Evolutionary conservation across 2,888 invertebrate species (phyloP).

Genomic region (Graphium colonna): DNA sequence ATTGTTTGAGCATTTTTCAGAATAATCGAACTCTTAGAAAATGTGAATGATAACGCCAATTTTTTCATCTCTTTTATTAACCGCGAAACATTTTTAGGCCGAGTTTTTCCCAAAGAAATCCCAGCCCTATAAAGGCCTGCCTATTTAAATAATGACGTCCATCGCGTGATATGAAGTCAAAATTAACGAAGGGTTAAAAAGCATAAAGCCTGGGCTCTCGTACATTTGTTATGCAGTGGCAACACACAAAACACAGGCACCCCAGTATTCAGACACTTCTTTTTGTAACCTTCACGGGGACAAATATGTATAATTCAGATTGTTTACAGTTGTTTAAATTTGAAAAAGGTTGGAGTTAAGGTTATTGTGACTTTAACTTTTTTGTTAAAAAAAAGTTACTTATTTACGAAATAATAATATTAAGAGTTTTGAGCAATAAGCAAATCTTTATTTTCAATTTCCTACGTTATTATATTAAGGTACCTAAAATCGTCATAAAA

Average conservation of each 20-base stretch:
- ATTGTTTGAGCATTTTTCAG: too few species aligned
- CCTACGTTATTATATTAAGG: too few species aligned
- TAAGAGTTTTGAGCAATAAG: too few species aligned
- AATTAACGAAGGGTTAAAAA: slow-evolving; percentile 18
- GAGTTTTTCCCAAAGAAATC: slow-evolving; percentile 2
- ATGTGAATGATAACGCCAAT: background rate
- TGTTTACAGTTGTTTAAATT: background rate
- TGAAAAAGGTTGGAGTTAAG: background rate
- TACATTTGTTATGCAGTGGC: too few species aligned
- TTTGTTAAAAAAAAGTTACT: too few species aligned
- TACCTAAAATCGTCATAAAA: too few species aligned
- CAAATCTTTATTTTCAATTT: too few species aligned
- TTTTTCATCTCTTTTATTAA: slow-evolving; percentile 10
- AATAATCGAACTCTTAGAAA: background rate
- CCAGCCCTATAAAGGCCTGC: slow-evolving; percentile 9
- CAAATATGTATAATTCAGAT: background rate
- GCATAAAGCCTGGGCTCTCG: slow-evolving; percentile 10
- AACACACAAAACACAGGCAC: background rate
- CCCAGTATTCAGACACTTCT: background rate
- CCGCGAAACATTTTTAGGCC: slow-evolving; percentile 10
- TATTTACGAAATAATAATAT: too few species aligned
- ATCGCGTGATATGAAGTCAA: slow-evolving; percentile 14
- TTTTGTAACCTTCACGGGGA: background rate
- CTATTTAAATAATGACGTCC: slow-evolving; percentile 22
- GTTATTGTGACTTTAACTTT: too few species aligned